Conservation (phyloP, 2,113 vertebrate species). For the Sisor rabdophorus region DNA sequence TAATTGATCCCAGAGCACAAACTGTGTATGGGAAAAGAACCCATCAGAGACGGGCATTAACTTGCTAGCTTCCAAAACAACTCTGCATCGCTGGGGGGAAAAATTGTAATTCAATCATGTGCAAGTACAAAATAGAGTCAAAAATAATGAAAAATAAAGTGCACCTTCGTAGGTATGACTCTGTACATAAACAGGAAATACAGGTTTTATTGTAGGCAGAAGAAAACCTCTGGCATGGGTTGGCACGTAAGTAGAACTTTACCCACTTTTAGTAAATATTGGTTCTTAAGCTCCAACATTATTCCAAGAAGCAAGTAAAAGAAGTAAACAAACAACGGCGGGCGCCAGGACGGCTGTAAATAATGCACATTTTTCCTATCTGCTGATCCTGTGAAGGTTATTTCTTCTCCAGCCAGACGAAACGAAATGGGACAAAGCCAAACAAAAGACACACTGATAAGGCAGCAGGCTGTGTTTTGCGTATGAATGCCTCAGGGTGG, state of each 20-base stretch:
- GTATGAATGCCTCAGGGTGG: conserved; percentile 19
- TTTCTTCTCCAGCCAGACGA: conserved; percentile 43
- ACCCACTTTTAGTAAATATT: neutral
- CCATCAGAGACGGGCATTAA: conserved; percentile 17
- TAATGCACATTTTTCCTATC: conserved; percentile 28
- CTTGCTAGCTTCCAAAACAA: neutral
- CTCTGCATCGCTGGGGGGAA: neutral
- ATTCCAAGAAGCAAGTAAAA: conserved; percentile 18
- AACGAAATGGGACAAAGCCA: conserved; percentile 38
- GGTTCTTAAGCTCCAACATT: conserved; percentile 15
- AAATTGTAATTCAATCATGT: conserved; percentile 23
- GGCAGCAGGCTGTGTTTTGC: conserved; percentile 27
- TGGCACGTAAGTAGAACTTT: conserved; percentile 13
- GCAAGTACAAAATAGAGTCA: neutral
- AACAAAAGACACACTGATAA: conserved; percentile 46
- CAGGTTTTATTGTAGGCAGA: neutral
- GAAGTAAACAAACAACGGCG: conserved; percentile 41
- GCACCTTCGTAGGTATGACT: neutral
- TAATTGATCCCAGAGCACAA: conserved; percentile 64
- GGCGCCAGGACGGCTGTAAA: conserved; percentile 30
- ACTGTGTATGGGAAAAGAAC: conserved; percentile 26
- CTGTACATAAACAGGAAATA: neutral
- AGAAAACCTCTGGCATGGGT: neutral
- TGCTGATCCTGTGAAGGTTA: conserved; percentile 55
- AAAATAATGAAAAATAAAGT: neutral